Percentiles rank a stretch among this genome's conserved stretches.
phyloP scores from a whole-genome alignment of 1,140 invertebrate species.

The Chlorops oryzae region DNA sequence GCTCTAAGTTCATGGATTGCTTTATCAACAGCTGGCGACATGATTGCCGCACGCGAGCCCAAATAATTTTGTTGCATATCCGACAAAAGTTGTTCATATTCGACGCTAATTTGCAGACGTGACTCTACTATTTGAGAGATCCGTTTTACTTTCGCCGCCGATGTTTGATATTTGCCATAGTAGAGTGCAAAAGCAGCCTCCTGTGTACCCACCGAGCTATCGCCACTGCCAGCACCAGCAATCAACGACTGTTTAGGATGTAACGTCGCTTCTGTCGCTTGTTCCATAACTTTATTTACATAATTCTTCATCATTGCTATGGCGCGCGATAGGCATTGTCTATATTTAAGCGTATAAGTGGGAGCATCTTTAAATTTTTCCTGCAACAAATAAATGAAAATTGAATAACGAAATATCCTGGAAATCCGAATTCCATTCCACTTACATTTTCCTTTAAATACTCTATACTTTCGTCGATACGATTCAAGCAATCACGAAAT shows the following conservation, averaged over 20 bases:
- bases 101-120: conserved; percentile 56
- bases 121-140: conserved; percentile 78
- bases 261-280: conserved; percentile 69
- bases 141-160: conserved; percentile 72
- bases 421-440: conserved; percentile 15
- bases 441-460: conserved; percentile 80
- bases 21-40: conserved; percentile 62
- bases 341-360: conserved; percentile 66
- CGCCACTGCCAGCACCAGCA: conserved; percentile 12
- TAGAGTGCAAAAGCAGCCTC: conserved; percentile 84
- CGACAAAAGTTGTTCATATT: conserved; percentile 69
- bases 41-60: conserved; percentile 59
- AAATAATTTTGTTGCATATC: conserved; percentile 87
- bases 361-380: conserved; percentile 66
- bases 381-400: conserved; percentile 45
- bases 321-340: conserved; percentile 71
- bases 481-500: conserved; percentile 72
- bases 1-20: conserved; percentile 66
- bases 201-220: conserved; percentile 33
- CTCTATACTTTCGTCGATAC: conserved; percentile 80
- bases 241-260: conserved; percentile 38
- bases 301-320: conserved; percentile 72
- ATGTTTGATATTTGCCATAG: conserved; percentile 90
- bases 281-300: conserved; percentile 64
- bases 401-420: not conserved